Conservation (phyloP, 2,888 invertebrate genomes). For the Caenorhabditis imperialis region DNA sequence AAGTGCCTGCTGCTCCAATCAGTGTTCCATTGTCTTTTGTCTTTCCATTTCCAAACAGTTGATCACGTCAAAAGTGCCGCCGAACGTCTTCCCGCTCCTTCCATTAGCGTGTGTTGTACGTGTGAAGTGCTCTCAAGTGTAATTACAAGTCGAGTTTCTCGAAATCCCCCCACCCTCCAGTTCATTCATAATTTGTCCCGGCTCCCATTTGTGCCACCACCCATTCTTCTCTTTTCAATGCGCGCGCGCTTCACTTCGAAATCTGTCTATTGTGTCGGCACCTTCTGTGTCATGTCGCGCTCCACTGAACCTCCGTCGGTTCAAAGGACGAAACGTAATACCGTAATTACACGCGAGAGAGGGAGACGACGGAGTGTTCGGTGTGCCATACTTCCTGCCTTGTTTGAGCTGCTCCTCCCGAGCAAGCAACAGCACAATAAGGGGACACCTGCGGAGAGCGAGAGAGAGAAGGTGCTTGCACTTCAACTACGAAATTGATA, state of each 20-base stretch:
- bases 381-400: constrained; percentile 44
- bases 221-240: constrained; percentile 10
- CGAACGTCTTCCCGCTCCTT: neutral
- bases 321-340: constrained; percentile 41
- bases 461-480: constrained; percentile 13
- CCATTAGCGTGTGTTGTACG: constrained; percentile 20
- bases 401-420: constrained; percentile 17
- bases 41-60: neutral
- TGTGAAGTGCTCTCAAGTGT: constrained; percentile 34
- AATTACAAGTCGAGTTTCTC: constrained; percentile 17
- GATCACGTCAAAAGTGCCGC: neutral
- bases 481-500: constrained; percentile 39
- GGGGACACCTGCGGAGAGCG: constrained; percentile 29
- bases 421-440: constrained; percentile 4
- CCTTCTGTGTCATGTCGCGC: constrained; percentile 10
- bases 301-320: constrained; percentile 24
- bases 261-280: constrained; percentile 19
- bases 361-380: constrained; percentile 21
- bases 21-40: no score
- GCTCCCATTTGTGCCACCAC: constrained; percentile 7
- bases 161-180: neutral
- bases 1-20: no score
- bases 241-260: neutral
- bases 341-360: constrained; percentile 36
- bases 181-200: constrained; percentile 22